Percentiles rank a stretch among this genome's conserved stretches.
Evolutionary conservation across 30 jellyfish, hydroid and myxozoan species (phyloP).

Genomic region (Turritopsis dohrnii): DNA sequence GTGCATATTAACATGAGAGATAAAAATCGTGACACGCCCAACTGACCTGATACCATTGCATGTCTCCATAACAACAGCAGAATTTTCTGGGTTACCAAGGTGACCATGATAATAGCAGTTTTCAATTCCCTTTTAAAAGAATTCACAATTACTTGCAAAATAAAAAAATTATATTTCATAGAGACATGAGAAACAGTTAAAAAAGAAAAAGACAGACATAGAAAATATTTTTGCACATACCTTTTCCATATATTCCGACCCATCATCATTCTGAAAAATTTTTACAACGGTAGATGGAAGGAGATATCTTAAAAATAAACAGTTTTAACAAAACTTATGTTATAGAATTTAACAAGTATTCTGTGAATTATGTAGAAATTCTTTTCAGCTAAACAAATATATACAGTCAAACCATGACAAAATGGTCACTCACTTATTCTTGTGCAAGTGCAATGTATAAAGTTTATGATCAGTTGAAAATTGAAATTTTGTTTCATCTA

Average conservation of each 20-base stretch:
- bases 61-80: slow-evolving; percentile 58
- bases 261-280: neutral
- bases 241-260: neutral
- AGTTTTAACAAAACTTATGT: neutral
- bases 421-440: neutral
- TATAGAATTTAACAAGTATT: too few species aligned
- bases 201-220: too few species aligned
- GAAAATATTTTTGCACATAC: too few species aligned
- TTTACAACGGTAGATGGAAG: neutral
- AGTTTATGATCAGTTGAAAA: neutral
- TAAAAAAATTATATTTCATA: neutral
- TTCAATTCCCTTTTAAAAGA: slow-evolving; percentile 24
- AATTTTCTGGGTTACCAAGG: slow-evolving; percentile 32
- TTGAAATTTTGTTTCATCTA: slow-evolving; percentile 29
- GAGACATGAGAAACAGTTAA: neutral
- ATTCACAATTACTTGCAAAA: neutral
- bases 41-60: slow-evolving; percentile 61
- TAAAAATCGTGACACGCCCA: neutral
- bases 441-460: neutral
- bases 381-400: too few species aligned
- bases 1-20: neutral
- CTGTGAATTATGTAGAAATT: too few species aligned
- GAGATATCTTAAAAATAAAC: neutral
- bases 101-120: slow-evolving; percentile 70
- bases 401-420: neutral